Evolutionary conservation across 1,140 invertebrate species (phyloP).

Genomic region (Caenorhabditis brenneri): DNA sequence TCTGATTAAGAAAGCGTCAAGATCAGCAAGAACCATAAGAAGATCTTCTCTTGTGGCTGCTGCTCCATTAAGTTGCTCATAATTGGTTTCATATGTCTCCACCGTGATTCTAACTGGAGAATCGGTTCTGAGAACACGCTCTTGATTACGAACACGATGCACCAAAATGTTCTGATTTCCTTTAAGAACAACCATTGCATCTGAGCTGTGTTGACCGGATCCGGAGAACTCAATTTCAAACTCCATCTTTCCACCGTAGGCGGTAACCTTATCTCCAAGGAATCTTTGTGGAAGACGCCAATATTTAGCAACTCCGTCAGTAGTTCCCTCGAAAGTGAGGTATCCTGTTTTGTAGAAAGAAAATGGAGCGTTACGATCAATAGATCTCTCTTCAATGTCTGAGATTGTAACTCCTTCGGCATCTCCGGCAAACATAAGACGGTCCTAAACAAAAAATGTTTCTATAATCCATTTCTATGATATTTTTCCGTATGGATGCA

Average conservation of each 20-base stretch:
- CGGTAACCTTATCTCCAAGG: constrained; percentile 80
- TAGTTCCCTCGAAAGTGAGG: constrained; percentile 61
- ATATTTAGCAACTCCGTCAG: constrained; percentile 75
- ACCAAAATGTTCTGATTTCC: constrained; percentile 70
- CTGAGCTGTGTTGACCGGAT: constrained; percentile 54
- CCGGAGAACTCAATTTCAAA: constrained; percentile 66
- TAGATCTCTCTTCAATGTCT: constrained; percentile 58
- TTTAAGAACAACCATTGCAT: constrained; percentile 69
- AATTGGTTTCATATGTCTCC: constrained; percentile 74
- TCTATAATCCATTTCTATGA: too few relatives aligned
- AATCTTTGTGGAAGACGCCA: constrained; percentile 84
- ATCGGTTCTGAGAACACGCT: constrained; percentile 61
- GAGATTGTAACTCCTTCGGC: constrained; percentile 67
- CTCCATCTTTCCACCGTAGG: constrained; percentile 67
- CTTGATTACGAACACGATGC: constrained; percentile 62
- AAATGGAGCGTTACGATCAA: constrained; percentile 55
- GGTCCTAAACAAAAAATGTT: constrained; percentile 70
- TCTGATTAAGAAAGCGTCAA: constrained; percentile 86
- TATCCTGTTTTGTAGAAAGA: constrained; percentile 60
- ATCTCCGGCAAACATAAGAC: constrained; percentile 67
- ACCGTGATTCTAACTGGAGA: constrained; percentile 61
- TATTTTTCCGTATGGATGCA: too few relatives aligned
- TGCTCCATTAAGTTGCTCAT: constrained; percentile 83
- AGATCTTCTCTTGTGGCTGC: constrained; percentile 83
- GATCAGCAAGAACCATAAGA: constrained; percentile 87